A percentile compares a stretch with the other conserved stretches of the same genome.
These are phyloP conservation scores for Merops nubicus DNA, from an alignment of 2,113 vertebrate species.

Conservation along the genomic window DNA sequence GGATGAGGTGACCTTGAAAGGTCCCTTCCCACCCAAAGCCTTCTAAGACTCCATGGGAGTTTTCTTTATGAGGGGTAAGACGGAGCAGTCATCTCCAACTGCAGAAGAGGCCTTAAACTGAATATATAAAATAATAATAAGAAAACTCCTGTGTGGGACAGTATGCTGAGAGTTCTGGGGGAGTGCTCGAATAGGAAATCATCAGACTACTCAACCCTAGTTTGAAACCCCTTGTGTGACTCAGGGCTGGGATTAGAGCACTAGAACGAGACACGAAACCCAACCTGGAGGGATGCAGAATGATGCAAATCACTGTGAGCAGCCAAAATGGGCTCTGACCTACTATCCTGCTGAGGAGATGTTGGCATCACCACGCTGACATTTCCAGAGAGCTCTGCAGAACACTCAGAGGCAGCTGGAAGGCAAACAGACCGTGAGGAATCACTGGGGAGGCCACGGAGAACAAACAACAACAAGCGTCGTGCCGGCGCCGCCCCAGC, in stretches of 20 bases:
- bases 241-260: background rate
- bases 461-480: background rate
- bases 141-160: background rate
- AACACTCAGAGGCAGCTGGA: background rate
- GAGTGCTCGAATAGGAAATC: background rate
- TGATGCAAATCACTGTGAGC: background rate
- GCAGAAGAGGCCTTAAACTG: background rate
- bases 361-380: background rate
- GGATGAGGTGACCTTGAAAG: background rate
- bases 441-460: background rate
- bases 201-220: background rate
- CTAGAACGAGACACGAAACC: background rate
- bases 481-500: background rate
- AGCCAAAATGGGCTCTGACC: rapidly evolving
- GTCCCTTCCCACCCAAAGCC: background rate
- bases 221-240: background rate
- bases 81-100: background rate
- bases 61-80: background rate
- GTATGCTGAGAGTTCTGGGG: background rate
- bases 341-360: background rate
- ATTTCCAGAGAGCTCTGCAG: background rate
- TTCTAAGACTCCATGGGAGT: background rate
- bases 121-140: background rate
- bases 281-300: background rate
- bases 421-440: background rate